Percentiles rank a stretch among this genome's conserved stretches.
phyloP scores from a whole-genome alignment of 2,113 vertebrate genomes.

The Cebidichthys violaceus region DNA sequence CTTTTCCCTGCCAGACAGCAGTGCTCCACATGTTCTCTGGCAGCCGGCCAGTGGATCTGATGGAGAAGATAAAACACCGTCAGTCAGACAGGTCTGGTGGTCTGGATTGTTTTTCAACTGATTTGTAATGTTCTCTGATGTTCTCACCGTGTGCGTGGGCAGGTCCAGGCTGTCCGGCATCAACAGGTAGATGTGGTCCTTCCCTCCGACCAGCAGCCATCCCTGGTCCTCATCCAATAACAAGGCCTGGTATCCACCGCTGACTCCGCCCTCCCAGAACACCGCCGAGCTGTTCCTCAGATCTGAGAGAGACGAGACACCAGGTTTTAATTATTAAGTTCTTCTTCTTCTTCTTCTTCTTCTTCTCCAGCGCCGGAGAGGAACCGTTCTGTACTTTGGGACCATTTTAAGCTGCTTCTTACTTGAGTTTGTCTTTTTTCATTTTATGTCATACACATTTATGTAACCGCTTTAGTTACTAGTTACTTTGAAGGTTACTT shows the following conservation, averaged over 20 bases:
- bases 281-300: constrained; percentile 83
- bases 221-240: constrained; percentile 88
- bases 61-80: not conserved
- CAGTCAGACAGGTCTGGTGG: not conserved
- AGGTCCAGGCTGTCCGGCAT: constrained; percentile 81
- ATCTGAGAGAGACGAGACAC: constrained; percentile 72
- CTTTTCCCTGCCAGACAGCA: constrained; percentile 88
- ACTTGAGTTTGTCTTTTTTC: too few relatives aligned
- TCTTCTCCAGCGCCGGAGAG: too few relatives aligned
- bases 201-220: constrained; percentile 88
- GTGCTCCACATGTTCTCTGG: constrained; percentile 83
- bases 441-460: too few relatives aligned
- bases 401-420: too few relatives aligned
- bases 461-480: not conserved
- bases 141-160: constrained; percentile 81
- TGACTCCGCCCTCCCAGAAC: constrained; percentile 76
- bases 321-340: not conserved
- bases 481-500: not conserved
- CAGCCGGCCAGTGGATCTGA: constrained; percentile 89
- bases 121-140: not conserved
- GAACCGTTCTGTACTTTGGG: too few relatives aligned
- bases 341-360: too few relatives aligned
- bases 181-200: constrained; percentile 88
- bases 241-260: constrained; percentile 82
- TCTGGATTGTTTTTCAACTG: too few relatives aligned